Evolutionary conservation across 2,797 vertebrate species (phyloP), one percentile per base, ranked within the genome.

Genomic region (Lacerta viridis): DNA sequence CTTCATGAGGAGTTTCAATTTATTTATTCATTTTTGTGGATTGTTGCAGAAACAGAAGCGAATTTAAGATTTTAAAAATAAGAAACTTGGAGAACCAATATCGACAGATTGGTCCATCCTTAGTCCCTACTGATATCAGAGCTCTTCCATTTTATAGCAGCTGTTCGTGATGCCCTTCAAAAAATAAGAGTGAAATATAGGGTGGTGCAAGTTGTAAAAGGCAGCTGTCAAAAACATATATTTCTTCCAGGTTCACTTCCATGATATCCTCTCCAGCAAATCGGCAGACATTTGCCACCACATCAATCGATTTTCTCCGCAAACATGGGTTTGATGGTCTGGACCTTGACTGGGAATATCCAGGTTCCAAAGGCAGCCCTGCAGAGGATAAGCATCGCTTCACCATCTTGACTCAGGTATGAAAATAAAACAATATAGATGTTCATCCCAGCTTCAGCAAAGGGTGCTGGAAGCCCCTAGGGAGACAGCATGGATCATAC

Each of bases 311-410:
- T 81, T 98, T 98, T 94, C 95, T 98, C 88, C 96, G 97, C 84
- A 94, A 94, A 79, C 85, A 98, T 87, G 95, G 96, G 27, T 98
- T 98, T 95, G 96, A 98, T 84, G 97, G 97, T 85, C 95, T 98
- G 90, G 97, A 98, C 93, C 94, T 98, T 88, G 97, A 98, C 88
- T 98, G 98, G 97, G 97, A 98, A 92, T 97, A 98, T 81, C 97
- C 97, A 43, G 97, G 96, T 33, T 84, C 97, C 83, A 95, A 95
- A 88, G 97, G 97, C 83, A 98, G 97, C 71, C 97, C 96, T 5
- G 95, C 96, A 78, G 93, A 95, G 88, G 97, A 98, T 92, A 98
- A 98, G 82, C 90, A 95, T 68, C 95, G 87, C 89, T 98, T 97
- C 93, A 97, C 97, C 82, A 84, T 97, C 66, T 95, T 98, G 61